Conservation (phyloP, 2,113 vertebrate genomes). For the Chitala chitala region DNA sequence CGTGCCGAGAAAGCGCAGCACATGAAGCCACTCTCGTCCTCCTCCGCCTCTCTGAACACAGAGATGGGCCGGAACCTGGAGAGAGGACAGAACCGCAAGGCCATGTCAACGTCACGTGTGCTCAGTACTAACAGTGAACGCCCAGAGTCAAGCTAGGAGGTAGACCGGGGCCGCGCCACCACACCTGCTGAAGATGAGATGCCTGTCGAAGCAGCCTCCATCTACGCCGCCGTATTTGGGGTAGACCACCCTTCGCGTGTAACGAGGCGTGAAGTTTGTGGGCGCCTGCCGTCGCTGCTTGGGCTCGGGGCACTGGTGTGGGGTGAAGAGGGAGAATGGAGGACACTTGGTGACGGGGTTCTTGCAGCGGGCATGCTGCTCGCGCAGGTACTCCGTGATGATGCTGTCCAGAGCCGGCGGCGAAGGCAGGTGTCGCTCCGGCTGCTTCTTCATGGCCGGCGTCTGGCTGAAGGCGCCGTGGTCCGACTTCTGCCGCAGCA, state of each 20-base stretch:
- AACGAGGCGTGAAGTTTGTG: constrained; percentile 89
- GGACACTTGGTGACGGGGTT: constrained; percentile 98
- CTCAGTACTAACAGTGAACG: neutral
- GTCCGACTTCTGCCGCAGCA: constrained; percentile 93
- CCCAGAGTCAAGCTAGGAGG: neutral
- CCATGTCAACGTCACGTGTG: neutral
- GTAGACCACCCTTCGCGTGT: constrained; percentile 86
- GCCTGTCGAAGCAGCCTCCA: constrained; percentile 95
- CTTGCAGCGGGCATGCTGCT: constrained; percentile 97
- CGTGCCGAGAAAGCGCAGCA: constrained; percentile 96
- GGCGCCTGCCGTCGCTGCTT: constrained; percentile 97
- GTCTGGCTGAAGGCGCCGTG: constrained; percentile 96
- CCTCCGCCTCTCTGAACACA: constrained; percentile 94
- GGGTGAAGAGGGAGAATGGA: constrained; percentile 95
- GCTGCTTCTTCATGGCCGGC: constrained; percentile 95
- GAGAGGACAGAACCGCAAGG: neutral
- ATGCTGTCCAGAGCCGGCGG: constrained; percentile 95
- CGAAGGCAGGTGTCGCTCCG: constrained; percentile 93
- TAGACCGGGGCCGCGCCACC: constrained; percentile 2
- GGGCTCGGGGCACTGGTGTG: constrained; percentile 96
- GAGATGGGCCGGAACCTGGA: constrained; percentile 93
- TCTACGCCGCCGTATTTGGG: constrained; percentile 97
- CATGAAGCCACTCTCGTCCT: constrained; percentile 95
- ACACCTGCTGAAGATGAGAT: constrained; percentile 97
- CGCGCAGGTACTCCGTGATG: constrained; percentile 96